A percentile compares a stretch with the other conserved stretches of the same genome.
phyloP scores from a whole-genome alignment of 2,888 invertebrate genomes.

The Pseudolycoriella hygida region DNA sequence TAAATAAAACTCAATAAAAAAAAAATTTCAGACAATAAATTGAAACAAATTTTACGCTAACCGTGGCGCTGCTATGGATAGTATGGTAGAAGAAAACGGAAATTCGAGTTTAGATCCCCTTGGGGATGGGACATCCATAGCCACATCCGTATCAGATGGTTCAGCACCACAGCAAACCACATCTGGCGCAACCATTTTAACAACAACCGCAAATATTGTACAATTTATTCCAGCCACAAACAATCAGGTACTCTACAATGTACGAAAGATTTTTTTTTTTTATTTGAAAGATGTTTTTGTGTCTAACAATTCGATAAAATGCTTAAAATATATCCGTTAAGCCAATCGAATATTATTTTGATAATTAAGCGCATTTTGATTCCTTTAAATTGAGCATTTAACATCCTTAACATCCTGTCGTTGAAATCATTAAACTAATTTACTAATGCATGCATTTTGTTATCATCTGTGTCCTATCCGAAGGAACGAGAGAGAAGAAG shows the following conservation, averaged over 20 bases:
- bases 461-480: too few relatives aligned
- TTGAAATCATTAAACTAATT: too few relatives aligned
- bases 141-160: slow-evolving; percentile 38
- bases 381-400: too few relatives aligned
- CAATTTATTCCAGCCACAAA: slow-evolving; percentile 60
- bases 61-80: slow-evolving; percentile 69
- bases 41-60: slow-evolving; percentile 19
- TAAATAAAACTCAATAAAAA: too few relatives aligned
- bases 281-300: too few relatives aligned
- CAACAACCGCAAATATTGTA: slow-evolving; percentile 58
- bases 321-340: too few relatives aligned
- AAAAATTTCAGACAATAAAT: too few relatives aligned
- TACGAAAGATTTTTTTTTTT: neutral
- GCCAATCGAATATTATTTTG: too few relatives aligned
- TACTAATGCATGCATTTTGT: too few relatives aligned
- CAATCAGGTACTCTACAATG: slow-evolving; percentile 38
- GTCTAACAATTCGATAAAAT: slow-evolving; percentile 10
- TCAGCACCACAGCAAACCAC: slow-evolving; percentile 29
- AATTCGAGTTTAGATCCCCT: slow-evolving; percentile 37
- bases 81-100: slow-evolving; percentile 86
- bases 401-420: too few relatives aligned
- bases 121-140: slow-evolving; percentile 24
- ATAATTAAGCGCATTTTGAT: too few relatives aligned
- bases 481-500: too few relatives aligned
- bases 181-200: slow-evolving; percentile 26